phyloP scores from a whole-genome alignment of 2,113 vertebrate genomes.

The Thunnus maccoyii region DNA sequence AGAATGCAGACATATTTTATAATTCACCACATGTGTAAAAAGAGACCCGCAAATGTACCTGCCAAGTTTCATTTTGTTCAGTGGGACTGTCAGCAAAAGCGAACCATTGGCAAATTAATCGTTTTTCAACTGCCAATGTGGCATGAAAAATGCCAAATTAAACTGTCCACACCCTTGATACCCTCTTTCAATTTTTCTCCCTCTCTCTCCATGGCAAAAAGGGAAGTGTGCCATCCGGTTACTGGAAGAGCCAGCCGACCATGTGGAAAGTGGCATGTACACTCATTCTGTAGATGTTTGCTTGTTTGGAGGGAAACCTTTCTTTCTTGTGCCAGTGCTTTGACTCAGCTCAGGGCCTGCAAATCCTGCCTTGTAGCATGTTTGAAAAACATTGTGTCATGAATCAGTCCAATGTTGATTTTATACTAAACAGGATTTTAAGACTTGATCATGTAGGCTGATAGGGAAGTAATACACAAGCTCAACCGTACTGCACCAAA shows the following conservation, averaged over 20 bases:
- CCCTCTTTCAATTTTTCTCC: slow-evolving; percentile 33
- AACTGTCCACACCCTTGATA: slow-evolving; percentile 58
- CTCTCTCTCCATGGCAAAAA: slow-evolving; percentile 48
- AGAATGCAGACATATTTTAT: slow-evolving; percentile 21
- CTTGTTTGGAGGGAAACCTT: slow-evolving; percentile 31
- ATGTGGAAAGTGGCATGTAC: slow-evolving; percentile 64
- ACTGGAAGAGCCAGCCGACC: slow-evolving; percentile 65
- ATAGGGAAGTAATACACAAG: not conserved
- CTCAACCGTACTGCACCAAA: not conserved
- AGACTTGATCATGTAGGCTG: not conserved
- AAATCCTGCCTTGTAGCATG: not conserved
- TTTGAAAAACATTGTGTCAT: slow-evolving; percentile 11
- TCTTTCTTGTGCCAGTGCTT: slow-evolving; percentile 27
- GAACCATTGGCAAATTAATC: slow-evolving; percentile 21
- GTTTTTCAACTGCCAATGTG: slow-evolving; percentile 15
- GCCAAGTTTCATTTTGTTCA: slow-evolving; percentile 11
- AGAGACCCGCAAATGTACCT: not conserved
- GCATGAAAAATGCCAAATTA: slow-evolving; percentile 35
- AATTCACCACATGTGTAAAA: slow-evolving; percentile 19
- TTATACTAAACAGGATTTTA: slow-evolving; percentile 31
- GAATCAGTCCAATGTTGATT: slow-evolving; percentile 27
- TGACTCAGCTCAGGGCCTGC: slow-evolving; percentile 18
- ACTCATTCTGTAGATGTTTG: slow-evolving; percentile 12
- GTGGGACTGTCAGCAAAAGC: slow-evolving; percentile 22
- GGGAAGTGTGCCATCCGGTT: slow-evolving; percentile 59